Percentiles rank a stretch among this genome's conserved stretches.
phyloP scores from a whole-genome alignment of 92 coral and sea anemone species.

The Parazoanthus atlanticus region DNA sequence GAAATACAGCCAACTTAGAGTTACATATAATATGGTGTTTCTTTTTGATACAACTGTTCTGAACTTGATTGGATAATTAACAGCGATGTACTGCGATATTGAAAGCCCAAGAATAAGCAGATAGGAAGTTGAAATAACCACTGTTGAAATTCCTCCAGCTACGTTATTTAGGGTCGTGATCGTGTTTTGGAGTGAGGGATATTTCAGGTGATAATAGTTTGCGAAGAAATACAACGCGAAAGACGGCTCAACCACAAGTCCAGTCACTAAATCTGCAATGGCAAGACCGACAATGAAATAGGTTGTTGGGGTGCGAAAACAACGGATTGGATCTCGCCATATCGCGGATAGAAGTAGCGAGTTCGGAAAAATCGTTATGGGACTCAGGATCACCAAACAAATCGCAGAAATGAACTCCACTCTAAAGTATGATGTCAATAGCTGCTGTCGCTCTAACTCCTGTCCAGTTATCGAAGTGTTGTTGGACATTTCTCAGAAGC shows the following conservation, averaged over 20 bases:
- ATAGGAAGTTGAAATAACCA: conserved; percentile 72
- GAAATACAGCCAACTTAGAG: conserved; percentile 66
- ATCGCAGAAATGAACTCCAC: conserved; percentile 61
- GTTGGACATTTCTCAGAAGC: conserved; percentile 4
- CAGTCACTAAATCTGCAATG: conserved; percentile 75
- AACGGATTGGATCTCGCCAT: conserved; percentile 67
- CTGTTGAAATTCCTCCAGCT: conserved; percentile 66
- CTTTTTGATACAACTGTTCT: conserved; percentile 56
- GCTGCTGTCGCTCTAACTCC: background rate
- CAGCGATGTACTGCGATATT: conserved; percentile 71
- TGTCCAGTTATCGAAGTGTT: conserved; percentile 9
- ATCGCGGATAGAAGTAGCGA: conserved; percentile 65
- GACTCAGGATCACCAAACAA: conserved; percentile 58
- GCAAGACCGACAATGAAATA: conserved; percentile 74
- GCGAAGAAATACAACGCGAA: conserved; percentile 62
- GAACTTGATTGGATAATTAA: conserved; percentile 67
- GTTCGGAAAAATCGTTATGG: conserved; percentile 76
- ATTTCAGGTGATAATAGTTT: conserved; percentile 11
- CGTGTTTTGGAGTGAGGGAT: conserved; percentile 18
- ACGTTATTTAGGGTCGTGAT: conserved; percentile 47
- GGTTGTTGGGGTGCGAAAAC: conserved; percentile 73
- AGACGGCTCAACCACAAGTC: conserved; percentile 74
- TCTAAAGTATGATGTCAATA: conserved; percentile 32
- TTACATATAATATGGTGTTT: conserved; percentile 56
- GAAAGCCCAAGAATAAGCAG: conserved; percentile 74